These are phyloP conservation scores for Tenodera sinensis DNA, from an alignment of 2,888 invertebrate species.

Conservation along the genomic window DNA sequence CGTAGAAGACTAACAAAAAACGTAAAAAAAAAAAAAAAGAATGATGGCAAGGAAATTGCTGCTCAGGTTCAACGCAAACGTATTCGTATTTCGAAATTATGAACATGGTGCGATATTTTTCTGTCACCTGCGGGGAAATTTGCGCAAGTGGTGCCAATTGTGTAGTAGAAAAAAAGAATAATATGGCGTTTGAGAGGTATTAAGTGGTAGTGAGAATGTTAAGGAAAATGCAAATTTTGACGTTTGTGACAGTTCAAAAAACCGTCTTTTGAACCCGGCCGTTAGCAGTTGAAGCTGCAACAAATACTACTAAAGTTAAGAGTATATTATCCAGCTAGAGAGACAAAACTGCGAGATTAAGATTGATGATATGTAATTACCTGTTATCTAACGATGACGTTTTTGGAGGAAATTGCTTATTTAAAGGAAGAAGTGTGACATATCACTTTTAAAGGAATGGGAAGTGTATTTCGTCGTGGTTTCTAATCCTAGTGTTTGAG, in stretches of 20 bases:
- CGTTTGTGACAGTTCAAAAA: not conserved
- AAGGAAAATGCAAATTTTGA: not conserved
- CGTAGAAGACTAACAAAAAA: no score
- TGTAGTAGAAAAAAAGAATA: not conserved
- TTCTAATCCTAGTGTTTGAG: not conserved
- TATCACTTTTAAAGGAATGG: not conserved
- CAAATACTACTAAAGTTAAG: not conserved
- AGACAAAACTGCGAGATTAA: not conserved
- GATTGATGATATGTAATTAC: not conserved
- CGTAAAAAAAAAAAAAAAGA: no score
- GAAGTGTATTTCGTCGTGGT: not conserved
- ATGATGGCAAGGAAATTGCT: no score
- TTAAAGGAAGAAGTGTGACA: not conserved
- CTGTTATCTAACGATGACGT: not conserved
- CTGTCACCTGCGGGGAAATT: not conserved
- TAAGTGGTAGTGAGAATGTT: not conserved
- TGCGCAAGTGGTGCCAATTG: not conserved
- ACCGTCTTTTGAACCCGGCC: not conserved
- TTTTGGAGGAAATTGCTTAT: not conserved
- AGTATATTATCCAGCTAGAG: not conserved
- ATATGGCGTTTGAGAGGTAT: not conserved
- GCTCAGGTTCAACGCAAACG: no score
- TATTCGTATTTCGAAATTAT: not conserved
- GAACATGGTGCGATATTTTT: not conserved
- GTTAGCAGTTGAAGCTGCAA: not conserved